These are phyloP conservation scores for Stegostoma tigrinum DNA, from an alignment of 2,113 vertebrate species.

Conservation along the genomic window DNA sequence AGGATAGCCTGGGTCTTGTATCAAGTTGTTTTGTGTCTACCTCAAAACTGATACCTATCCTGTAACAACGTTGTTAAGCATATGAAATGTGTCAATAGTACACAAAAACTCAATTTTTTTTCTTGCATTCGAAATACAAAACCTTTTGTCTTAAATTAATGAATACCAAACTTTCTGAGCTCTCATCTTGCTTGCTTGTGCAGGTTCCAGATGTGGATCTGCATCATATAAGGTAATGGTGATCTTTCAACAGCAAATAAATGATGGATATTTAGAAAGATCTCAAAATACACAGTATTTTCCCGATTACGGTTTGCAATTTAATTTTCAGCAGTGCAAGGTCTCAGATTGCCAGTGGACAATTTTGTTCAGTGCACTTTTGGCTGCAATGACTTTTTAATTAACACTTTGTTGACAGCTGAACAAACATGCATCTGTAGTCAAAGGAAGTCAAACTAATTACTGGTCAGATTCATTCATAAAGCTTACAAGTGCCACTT, in stretches of 20 bases:
- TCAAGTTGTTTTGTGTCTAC: not conserved
- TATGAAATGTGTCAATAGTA: not conserved
- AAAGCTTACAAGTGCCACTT: conserved; percentile 37
- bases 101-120: not conserved
- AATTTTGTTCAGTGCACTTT: conserved; percentile 5
- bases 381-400: conserved; percentile 34
- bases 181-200: not conserved
- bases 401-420: conserved; percentile 48
- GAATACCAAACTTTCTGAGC: not conserved
- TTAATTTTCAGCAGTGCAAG: not conserved
- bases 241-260: not conserved
- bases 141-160: not conserved
- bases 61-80: not conserved
- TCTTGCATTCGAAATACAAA: not conserved
- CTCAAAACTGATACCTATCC: not conserved
- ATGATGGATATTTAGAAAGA: not conserved
- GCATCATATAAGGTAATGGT: not conserved
- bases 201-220: not conserved
- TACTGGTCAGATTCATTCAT: conserved; percentile 44
- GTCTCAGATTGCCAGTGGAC: conserved; percentile 16
- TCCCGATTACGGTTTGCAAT: not conserved
- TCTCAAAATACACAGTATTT: not conserved
- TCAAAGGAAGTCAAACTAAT: conserved; percentile 35
- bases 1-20: not conserved
- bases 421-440: conserved; percentile 51